phyloP scores from a whole-genome alignment of 35 echinoderm and acorn worm species.

The Diadema setosum region DNA sequence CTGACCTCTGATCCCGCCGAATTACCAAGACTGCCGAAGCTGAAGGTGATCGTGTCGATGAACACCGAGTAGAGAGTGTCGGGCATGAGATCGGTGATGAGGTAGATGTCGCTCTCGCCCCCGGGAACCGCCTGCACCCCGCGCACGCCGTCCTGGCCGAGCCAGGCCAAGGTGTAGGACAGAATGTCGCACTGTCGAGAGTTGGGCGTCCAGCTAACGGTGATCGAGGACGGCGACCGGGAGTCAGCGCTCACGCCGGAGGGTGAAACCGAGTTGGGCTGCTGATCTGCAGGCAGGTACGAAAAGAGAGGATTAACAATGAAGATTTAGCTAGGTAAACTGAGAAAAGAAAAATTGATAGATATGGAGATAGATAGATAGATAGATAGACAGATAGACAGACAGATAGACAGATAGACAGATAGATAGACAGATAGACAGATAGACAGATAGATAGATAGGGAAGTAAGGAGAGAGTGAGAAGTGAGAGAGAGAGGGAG shows the following conservation, averaged over 20 bases:
- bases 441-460: too few species aligned
- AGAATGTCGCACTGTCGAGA: slow-evolving; percentile 4
- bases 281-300: too few species aligned
- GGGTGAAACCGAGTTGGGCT: not conserved
- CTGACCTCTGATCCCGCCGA: not conserved
- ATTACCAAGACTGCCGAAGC: not conserved
- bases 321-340: too few species aligned
- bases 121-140: not conserved
- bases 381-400: too few species aligned
- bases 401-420: too few species aligned
- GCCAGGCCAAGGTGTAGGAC: not conserved
- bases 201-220: not conserved
- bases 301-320: too few species aligned
- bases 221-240: not conserved
- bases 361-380: too few species aligned
- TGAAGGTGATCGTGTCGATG: not conserved
- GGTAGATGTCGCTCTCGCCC: not conserved
- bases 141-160: not conserved
- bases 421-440: too few species aligned
- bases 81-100: not conserved
- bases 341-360: too few species aligned
- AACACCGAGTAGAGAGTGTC: not conserved
- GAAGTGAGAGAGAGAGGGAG: too few species aligned
- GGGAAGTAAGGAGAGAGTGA: too few species aligned
- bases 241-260: not conserved